Percentiles rank a stretch among this genome's conserved stretches.
These are phyloP conservation scores for Ceratina calcarata DNA, from an alignment of 1,140 invertebrate species.

Conservation along the genomic window DNA sequence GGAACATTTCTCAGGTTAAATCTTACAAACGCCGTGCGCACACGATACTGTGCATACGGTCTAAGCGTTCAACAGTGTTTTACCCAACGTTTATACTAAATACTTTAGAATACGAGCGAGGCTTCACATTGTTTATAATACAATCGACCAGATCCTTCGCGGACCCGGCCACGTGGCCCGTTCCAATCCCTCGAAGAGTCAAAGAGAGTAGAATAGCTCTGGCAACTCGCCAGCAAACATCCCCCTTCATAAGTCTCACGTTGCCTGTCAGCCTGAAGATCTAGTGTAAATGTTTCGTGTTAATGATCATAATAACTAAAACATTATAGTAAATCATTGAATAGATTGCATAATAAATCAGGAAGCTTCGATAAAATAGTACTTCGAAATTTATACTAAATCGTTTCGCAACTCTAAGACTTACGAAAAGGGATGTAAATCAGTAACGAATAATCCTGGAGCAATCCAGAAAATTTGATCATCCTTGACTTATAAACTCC, in stretches of 20 bases:
- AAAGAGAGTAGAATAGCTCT: neutral
- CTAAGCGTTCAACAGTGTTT: constrained; percentile 69
- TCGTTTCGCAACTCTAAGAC: too few species aligned
- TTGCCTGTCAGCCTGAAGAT: too few species aligned
- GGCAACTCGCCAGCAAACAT: neutral
- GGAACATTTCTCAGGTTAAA: constrained; percentile 65
- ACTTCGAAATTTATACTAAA: too few species aligned
- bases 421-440: too few species aligned
- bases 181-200: neutral
- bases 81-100: constrained; percentile 67
- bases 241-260: too few species aligned
- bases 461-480: too few species aligned
- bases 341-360: too few species aligned
- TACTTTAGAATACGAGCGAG: constrained; percentile 77
- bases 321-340: too few species aligned
- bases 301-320: too few species aligned
- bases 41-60: constrained; percentile 57
- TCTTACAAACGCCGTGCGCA: constrained; percentile 56
- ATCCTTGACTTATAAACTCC: constrained; percentile 8
- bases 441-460: too few species aligned
- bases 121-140: constrained; percentile 72
- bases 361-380: too few species aligned
- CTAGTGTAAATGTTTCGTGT: too few species aligned
- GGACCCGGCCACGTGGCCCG: neutral
- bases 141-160: constrained; percentile 1